Conservation (phyloP, 2,797 vertebrate species). For the Microctenopoma stevenorrisi region DNA sequence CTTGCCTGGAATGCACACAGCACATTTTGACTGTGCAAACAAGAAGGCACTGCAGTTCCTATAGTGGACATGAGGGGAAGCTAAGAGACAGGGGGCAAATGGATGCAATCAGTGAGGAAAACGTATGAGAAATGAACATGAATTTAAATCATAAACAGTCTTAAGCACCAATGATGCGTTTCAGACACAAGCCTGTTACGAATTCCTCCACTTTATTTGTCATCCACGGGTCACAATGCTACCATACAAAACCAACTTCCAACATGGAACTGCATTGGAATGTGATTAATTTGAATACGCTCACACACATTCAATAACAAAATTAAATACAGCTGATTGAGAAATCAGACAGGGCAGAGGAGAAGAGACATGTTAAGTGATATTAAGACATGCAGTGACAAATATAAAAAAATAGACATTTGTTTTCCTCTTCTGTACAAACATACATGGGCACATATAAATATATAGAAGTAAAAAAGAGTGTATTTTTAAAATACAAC, state of each 20-base stretch:
- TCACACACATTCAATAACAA: constrained; percentile 69
- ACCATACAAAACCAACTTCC: constrained; percentile 76
- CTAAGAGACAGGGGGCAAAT: constrained; percentile 69
- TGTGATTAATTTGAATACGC: constrained; percentile 64
- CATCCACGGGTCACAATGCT: constrained; percentile 73
- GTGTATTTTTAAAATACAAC: constrained; percentile 99
- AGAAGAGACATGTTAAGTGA: constrained; percentile 61
- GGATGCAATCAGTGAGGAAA: not conserved
- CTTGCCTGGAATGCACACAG: constrained; percentile 8
- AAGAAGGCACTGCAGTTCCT: constrained; percentile 57
- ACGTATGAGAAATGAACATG: not conserved
- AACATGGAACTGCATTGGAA: constrained; percentile 75
- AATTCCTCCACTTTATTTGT: constrained; percentile 76
- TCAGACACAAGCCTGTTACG: constrained; percentile 28
- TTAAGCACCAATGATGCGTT: not conserved
- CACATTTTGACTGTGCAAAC: constrained; percentile 10
- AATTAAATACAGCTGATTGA: constrained; percentile 79
- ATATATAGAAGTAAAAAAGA: constrained; percentile 97
- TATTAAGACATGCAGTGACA: constrained; percentile 87
- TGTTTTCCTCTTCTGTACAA: constrained; percentile 87
- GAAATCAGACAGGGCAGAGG: constrained; percentile 66
- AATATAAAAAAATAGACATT: constrained; percentile 98
- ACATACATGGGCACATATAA: constrained; percentile 84
- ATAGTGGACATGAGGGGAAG: constrained; percentile 63
- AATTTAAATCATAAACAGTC: not conserved